phyloP scores from a whole-genome alignment of 2,113 vertebrate genomes.

The Candoia aspera region DNA sequence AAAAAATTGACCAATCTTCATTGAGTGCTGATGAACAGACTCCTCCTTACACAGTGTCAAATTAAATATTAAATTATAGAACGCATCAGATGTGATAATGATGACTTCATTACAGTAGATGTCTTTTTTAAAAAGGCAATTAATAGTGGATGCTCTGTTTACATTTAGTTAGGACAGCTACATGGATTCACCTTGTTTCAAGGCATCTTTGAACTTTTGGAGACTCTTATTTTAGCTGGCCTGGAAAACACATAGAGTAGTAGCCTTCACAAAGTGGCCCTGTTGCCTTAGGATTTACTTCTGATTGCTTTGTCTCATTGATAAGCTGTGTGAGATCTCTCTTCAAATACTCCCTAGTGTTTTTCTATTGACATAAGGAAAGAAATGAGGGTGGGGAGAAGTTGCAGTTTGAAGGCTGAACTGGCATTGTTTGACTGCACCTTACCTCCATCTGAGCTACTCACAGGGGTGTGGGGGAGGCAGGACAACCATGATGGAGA shows the following conservation, averaged over 20 bases:
- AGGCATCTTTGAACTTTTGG: neutral
- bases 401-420: neutral
- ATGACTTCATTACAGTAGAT: neutral
- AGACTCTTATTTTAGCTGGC: neutral
- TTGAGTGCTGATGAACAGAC: neutral
- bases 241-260: neutral
- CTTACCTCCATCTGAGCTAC: neutral
- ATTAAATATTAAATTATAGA: neutral
- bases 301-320: conserved; percentile 6
- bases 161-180: neutral
- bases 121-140: neutral
- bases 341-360: neutral
- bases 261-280: neutral
- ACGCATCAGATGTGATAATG: neutral
- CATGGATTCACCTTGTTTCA: neutral
- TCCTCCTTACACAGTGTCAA: neutral
- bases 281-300: neutral
- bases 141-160: neutral
- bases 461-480: neutral
- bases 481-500: neutral
- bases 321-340: neutral
- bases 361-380: conserved; percentile 4
- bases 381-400: conserved; percentile 22
- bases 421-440: neutral
- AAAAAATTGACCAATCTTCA: neutral